phyloP scores from a whole-genome alignment of 2,113 vertebrate genomes.

The Caranx melampygus region DNA sequence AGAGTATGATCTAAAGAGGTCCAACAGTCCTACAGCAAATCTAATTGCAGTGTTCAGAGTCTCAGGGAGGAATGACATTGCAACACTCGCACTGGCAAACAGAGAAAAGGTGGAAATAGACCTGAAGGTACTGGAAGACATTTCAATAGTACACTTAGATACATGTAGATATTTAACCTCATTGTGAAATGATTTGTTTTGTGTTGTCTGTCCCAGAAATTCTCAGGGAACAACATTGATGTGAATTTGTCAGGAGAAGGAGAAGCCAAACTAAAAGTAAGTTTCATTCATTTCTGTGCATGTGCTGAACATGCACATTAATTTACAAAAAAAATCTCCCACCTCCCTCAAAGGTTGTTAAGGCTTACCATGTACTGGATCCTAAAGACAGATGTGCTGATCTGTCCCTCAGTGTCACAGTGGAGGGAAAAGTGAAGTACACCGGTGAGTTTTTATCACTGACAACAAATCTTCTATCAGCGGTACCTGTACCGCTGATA shows the following conservation, averaged over 20 bases:
- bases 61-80: constrained; percentile 32
- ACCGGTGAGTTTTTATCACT: constrained; percentile 67
- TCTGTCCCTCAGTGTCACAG: constrained; percentile 82
- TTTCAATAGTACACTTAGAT: neutral
- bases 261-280: constrained; percentile 85
- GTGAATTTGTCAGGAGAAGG: constrained; percentile 81
- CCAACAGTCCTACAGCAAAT: neutral
- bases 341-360: constrained; percentile 78
- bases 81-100: constrained; percentile 33
- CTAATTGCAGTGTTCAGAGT: constrained; percentile 77
- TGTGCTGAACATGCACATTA: neutral
- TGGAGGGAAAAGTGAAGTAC: constrained; percentile 83
- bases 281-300: constrained; percentile 24
- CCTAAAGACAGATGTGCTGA: constrained; percentile 76
- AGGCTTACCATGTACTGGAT: constrained; percentile 81
- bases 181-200: neutral
- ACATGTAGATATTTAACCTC: neutral
- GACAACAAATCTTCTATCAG: neutral
- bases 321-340: neutral
- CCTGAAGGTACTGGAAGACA: constrained; percentile 79
- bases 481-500: neutral
- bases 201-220: constrained; percentile 70
- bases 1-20: constrained; percentile 76
- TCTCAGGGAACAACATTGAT: constrained; percentile 73
- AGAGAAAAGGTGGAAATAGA: constrained; percentile 78